Percentiles rank a stretch among this genome's conserved stretches.
Evolutionary conservation across 2,113 vertebrate species (phyloP).

Genomic region (Chionis minor): DNA sequence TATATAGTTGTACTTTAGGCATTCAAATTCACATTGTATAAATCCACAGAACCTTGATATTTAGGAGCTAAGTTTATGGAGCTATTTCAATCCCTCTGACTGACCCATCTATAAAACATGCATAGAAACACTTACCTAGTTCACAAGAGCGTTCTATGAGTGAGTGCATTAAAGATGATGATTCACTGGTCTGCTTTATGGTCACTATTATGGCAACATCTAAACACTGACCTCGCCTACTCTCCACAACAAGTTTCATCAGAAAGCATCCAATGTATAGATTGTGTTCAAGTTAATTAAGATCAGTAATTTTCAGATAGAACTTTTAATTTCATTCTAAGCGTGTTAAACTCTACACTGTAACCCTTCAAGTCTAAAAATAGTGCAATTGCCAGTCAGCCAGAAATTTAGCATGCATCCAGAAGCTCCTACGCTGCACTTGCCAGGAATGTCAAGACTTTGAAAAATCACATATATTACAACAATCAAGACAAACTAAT

Average conservation of each 20-base stretch:
- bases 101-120: background rate
- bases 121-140: background rate
- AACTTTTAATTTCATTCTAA: background rate
- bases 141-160: background rate
- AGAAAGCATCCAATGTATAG: background rate
- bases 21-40: background rate
- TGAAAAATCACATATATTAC: conserved; percentile 26
- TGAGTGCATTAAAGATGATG: accelerated
- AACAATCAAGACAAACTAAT: conserved; percentile 42
- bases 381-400: background rate
- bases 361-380: conserved; percentile 35
- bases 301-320: background rate
- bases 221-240: background rate
- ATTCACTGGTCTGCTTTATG: background rate
- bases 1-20: background rate
- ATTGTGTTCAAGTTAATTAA: background rate
- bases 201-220: background rate
- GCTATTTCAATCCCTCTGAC: background rate
- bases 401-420: conserved; percentile 23
- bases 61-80: background rate
- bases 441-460: conserved; percentile 58
- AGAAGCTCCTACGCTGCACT: conserved; percentile 46
- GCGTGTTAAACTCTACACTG: background rate
- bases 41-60: background rate
- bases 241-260: background rate